Conservation (phyloP, 1,140 invertebrate species). For the Whitmania pigra region DNA sequence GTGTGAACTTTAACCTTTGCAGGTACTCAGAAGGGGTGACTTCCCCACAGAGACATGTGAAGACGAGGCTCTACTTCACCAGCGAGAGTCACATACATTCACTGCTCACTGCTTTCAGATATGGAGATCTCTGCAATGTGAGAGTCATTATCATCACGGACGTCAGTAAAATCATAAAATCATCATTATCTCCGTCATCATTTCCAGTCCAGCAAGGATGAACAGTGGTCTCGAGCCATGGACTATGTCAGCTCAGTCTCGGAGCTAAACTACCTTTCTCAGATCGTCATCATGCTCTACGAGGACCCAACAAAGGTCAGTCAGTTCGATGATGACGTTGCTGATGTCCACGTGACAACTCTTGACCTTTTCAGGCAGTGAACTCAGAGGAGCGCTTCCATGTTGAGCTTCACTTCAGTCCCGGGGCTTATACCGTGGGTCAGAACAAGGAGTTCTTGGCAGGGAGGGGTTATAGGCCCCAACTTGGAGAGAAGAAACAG, state of each 20-base stretch:
- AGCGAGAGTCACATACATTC: constrained; percentile 99
- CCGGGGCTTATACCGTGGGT: constrained; percentile 49
- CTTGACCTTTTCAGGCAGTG: constrained; percentile 33
- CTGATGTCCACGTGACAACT: background rate
- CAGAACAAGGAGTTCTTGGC: constrained; percentile 23
- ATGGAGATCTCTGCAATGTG: constrained; percentile 79
- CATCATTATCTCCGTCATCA: background rate
- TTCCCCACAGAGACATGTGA: constrained; percentile 88
- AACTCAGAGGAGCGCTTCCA: constrained; percentile 61
- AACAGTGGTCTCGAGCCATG: constrained; percentile 96
- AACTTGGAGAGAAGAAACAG: constrained; percentile 23
- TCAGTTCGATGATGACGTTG: too few relatives aligned
- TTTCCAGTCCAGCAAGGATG: constrained; percentile 57
- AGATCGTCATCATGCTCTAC: constrained; percentile 98
- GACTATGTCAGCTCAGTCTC: constrained; percentile 93
- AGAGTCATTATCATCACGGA: constrained; percentile 15
- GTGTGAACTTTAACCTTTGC: constrained; percentile 8
- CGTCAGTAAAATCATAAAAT: background rate
- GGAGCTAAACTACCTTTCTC: constrained; percentile 98
- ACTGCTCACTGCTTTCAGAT: constrained; percentile 81
- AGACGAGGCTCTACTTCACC: constrained; percentile 93
- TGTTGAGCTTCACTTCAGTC: constrained; percentile 92
- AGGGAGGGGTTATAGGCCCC: constrained; percentile 21
- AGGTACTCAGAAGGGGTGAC: constrained; percentile 94
- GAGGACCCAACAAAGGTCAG: constrained; percentile 85